Percentiles rank a stretch among this genome's conserved stretches.
Evolutionary conservation across 2,797 vertebrate genomes (phyloP).

Genomic region (Buphagus erythrorhynchus): DNA sequence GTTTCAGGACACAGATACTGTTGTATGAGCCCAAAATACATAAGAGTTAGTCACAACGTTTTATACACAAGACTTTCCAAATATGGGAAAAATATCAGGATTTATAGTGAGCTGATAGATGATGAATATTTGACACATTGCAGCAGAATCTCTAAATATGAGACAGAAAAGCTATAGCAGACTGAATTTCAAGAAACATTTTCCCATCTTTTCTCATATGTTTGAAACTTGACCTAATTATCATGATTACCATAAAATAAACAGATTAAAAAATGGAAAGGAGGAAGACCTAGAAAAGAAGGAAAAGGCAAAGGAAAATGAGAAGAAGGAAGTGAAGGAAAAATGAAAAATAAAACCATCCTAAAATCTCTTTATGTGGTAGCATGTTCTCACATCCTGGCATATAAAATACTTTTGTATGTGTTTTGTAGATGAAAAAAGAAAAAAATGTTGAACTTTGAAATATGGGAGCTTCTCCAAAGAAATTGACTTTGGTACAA

Average conservation of each 20-base stretch:
- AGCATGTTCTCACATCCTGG: neutral
- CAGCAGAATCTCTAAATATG: neutral
- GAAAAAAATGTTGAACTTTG: neutral
- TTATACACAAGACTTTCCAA: neutral
- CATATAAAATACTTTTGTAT: neutral
- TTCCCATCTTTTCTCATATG: neutral
- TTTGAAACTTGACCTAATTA: neutral
- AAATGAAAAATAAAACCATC: neutral
- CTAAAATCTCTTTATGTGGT: neutral
- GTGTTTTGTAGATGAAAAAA: neutral
- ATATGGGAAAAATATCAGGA: neutral
- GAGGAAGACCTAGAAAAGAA: neutral
- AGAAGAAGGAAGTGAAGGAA: neutral
- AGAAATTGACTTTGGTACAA: neutral
- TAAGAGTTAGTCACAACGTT: neutral
- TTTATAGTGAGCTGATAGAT: neutral
- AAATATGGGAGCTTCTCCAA: neutral
- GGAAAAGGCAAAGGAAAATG: neutral
- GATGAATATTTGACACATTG: neutral
- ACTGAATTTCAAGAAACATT: neutral
- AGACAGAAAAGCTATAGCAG: neutral
- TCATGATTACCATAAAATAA: neutral
- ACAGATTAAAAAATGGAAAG: neutral
- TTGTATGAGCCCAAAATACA: neutral
- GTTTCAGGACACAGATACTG: neutral